These are phyloP conservation scores for Paraescarpia echinospica DNA, from an alignment of 1,140 invertebrate genomes.

Conservation along the genomic window DNA sequence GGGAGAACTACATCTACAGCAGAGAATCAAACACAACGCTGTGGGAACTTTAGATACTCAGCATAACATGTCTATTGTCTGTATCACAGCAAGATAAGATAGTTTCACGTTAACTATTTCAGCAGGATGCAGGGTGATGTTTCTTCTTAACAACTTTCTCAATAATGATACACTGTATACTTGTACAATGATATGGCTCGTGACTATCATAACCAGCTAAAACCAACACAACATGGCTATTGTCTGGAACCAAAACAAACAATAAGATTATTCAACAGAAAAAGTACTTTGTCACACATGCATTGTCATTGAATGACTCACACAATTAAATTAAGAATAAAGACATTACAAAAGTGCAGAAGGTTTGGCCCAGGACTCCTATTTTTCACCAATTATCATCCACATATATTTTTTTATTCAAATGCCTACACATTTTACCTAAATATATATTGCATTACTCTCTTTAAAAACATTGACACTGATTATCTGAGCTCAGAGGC, in stretches of 20 bases:
- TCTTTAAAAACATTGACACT: too few relatives aligned
- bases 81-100: neutral
- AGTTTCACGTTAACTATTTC: neutral
- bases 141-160: neutral
- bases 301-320: too few relatives aligned
- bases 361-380: too few relatives aligned
- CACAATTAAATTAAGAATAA: too few relatives aligned
- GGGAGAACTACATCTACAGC: neutral
- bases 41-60: neutral
- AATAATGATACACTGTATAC: neutral
- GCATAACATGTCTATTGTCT: neutral
- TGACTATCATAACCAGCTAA: neutral
- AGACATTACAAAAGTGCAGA: too few relatives aligned
- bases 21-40: neutral
- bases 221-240: neutral
- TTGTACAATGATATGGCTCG: neutral
- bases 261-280: neutral
- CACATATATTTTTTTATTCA: too few relatives aligned
- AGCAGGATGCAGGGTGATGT: neutral
- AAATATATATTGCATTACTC: too few relatives aligned
- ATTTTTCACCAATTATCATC: too few relatives aligned
- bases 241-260: neutral
- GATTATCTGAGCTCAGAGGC: too few relatives aligned
- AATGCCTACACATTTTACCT: too few relatives aligned
- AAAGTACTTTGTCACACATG: too few relatives aligned